Evolutionary conservation across 2,113 vertebrate species (phyloP).

Genomic region (Tragelaphus imberbis): DNA sequence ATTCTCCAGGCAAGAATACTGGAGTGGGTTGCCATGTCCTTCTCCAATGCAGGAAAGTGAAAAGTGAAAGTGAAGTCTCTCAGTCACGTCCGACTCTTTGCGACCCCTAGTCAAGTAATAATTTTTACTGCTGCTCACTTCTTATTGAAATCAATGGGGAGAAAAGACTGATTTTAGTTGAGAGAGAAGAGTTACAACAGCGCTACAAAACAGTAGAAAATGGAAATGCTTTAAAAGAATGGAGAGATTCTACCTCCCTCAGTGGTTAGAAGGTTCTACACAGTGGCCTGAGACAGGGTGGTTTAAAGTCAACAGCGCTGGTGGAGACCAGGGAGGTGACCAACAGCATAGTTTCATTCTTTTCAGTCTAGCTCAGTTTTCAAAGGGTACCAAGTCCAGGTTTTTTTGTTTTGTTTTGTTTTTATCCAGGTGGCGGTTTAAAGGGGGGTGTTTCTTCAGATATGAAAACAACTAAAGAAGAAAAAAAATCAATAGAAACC

Average conservation of each 20-base stretch:
- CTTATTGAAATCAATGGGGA: neutral
- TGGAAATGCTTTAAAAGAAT: neutral
- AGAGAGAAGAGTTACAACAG: neutral
- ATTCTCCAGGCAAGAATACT: too few relatives aligned
- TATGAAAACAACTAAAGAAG: neutral
- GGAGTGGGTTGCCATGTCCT: too few relatives aligned
- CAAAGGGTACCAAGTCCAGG: neutral
- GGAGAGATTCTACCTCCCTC: neutral
- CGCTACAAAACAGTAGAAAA: neutral
- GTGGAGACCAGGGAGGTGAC: neutral
- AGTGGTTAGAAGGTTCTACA: neutral
- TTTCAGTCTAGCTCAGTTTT: neutral
- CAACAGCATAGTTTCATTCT: neutral
- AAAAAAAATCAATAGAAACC: neutral
- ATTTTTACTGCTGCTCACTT: neutral
- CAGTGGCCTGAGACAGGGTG: neutral
- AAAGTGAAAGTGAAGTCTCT: too few relatives aligned
- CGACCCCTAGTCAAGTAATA: neutral
- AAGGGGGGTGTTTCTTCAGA: neutral
- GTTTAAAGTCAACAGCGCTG: neutral
- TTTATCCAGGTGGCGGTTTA: neutral
- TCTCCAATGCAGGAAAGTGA: too few relatives aligned
- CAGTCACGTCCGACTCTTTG: too few relatives aligned
- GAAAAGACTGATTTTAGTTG: neutral
- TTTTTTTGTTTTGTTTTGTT: neutral